Conservation (phyloP, 2,113 vertebrate species). For the Paradoxurus hermaphroditus region DNA sequence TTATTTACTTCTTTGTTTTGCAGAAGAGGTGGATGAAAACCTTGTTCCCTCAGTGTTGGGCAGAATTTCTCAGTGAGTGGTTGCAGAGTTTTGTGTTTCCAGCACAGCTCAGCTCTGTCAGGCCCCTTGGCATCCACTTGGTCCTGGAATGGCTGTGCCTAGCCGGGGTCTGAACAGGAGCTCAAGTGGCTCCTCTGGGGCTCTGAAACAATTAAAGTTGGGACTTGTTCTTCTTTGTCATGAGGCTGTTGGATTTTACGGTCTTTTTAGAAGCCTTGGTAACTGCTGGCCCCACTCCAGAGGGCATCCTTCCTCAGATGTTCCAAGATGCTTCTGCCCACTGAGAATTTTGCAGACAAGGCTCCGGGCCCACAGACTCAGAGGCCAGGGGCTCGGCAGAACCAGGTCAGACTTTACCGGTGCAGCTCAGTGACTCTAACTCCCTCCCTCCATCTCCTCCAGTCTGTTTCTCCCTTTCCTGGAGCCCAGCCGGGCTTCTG, state of each 20-base stretch:
- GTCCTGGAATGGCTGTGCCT: not conserved
- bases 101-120: not conserved
- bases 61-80: not conserved
- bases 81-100: not conserved
- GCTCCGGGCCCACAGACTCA: not conserved
- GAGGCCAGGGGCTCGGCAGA: not conserved
- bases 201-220: not conserved
- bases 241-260: not conserved
- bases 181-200: not conserved
- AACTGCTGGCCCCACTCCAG: not conserved
- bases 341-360: not conserved
- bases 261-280: not conserved
- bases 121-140: not conserved
- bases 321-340: not conserved
- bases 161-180: not conserved
- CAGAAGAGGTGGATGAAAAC: not conserved
- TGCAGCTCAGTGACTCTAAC: not conserved
- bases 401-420: not conserved
- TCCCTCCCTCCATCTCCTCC: not conserved
- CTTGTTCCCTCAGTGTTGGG: not conserved
- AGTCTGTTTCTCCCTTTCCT: not conserved
- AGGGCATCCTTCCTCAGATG: not conserved
- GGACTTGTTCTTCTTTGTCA: not conserved
- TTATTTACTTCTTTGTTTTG: constrained; percentile 32
- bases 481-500: not conserved